Conservation (phyloP, 2,113 vertebrate species). For the Psettodes erumei region DNA sequence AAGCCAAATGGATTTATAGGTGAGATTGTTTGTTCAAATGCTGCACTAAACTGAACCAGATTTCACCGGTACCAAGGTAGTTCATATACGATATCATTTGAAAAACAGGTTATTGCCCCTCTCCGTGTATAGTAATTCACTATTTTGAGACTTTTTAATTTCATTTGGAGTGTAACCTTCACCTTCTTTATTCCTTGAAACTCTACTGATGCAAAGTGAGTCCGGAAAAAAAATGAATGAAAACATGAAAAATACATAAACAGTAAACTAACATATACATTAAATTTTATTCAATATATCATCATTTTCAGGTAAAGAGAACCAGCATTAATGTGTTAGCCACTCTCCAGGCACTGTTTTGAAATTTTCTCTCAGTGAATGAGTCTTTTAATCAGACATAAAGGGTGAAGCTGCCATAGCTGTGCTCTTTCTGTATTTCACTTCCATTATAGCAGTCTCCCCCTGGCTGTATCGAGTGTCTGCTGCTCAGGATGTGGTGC, state of each 20-base stretch:
- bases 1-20: neutral
- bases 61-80: neutral
- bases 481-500: conserved; percentile 83
- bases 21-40: neutral
- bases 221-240: too few relatives aligned
- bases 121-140: too few relatives aligned
- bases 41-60: neutral
- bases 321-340: neutral
- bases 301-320: neutral
- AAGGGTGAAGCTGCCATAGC: conserved; percentile 58
- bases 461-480: conserved; percentile 82
- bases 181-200: neutral
- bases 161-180: conserved; percentile 3
- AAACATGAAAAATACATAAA: neutral
- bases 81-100: neutral
- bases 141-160: neutral
- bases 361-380: neutral
- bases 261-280: neutral
- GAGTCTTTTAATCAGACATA: conserved; percentile 8
- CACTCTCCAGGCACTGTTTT: neutral
- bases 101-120: neutral
- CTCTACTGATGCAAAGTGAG: neutral
- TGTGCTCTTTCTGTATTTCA: conserved; percentile 70
- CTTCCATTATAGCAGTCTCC: conserved; percentile 74
- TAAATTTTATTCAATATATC: neutral